These are phyloP conservation scores for Myanophis thanlyinensis DNA, from an alignment of 2,113 vertebrate species.

Conservation along the genomic window DNA sequence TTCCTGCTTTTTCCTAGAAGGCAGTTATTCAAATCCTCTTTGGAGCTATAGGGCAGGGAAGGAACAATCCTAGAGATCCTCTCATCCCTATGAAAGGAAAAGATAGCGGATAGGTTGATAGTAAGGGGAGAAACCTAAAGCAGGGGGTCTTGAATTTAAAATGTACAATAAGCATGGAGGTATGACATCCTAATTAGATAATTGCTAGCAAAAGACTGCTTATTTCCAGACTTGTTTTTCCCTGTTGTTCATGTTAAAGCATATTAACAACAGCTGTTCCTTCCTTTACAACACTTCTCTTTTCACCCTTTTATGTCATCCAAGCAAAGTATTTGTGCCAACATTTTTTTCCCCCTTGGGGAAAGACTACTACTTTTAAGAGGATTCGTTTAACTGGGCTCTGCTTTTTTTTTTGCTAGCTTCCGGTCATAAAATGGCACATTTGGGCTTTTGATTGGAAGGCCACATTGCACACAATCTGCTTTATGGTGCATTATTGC, in stretches of 20 bases:
- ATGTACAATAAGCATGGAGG: background rate
- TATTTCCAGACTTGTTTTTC: slow-evolving; percentile 42
- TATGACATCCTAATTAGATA: background rate
- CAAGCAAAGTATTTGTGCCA: slow-evolving; percentile 26
- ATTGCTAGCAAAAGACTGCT: rapidly evolving
- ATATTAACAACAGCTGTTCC: background rate
- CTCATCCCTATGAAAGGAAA: background rate
- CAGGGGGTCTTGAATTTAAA: background rate
- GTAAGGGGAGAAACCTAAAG: background rate
- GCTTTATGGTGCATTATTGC: slow-evolving; percentile 62
- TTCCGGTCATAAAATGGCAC: slow-evolving; percentile 63
- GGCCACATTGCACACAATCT: slow-evolving; percentile 19
- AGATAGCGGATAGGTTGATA: rapidly evolving
- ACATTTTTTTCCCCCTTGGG: slow-evolving; percentile 42
- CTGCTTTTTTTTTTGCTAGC: slow-evolving; percentile 26
- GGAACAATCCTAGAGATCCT: background rate
- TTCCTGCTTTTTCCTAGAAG: background rate
- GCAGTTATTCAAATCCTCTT: background rate
- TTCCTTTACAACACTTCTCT: background rate
- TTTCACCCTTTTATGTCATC: background rate
- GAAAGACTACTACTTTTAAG: slow-evolving; percentile 54
- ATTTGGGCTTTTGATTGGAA: slow-evolving; percentile 63
- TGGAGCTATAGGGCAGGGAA: rapidly evolving
- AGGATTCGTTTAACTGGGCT: slow-evolving; percentile 55
- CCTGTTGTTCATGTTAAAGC: background rate